Conservation (phyloP, 2,888 invertebrate genomes). For the Ornithoptera alexandrae region DNA sequence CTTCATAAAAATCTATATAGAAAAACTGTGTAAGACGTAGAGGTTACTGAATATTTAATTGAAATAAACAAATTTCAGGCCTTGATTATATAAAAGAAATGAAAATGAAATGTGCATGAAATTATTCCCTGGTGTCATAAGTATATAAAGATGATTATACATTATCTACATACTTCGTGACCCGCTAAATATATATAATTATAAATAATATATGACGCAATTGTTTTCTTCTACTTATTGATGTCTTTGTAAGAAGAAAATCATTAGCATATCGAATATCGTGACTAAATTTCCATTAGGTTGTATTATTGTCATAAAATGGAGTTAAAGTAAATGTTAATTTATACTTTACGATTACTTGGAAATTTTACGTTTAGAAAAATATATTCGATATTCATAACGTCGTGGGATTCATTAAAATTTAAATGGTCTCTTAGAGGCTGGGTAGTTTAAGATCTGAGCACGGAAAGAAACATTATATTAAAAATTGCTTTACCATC, state of each 20-base stretch:
- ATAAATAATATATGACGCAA: slow-evolving; percentile 2
- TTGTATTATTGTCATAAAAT: background rate
- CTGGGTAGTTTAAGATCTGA: background rate
- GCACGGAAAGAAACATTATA: background rate
- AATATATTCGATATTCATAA: background rate
- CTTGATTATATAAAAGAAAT: too few species aligned
- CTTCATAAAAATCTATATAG: background rate
- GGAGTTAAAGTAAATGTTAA: background rate
- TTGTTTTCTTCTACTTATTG: slow-evolving; percentile 10
- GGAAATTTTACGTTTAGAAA: background rate
- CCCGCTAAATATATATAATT: background rate
- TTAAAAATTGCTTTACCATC: background rate
- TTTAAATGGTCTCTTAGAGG: background rate
- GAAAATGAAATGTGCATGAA: too few species aligned
- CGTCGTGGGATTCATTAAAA: background rate
- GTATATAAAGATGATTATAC: background rate
- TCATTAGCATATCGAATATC: slow-evolving; percentile 10
- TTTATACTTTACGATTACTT: background rate
- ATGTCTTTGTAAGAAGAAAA: slow-evolving; percentile 11
- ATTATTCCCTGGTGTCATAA: background rate
- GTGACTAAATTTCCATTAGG: background rate
- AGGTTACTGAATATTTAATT: too few species aligned
- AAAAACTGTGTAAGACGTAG: background rate
- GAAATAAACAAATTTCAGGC: too few species aligned
- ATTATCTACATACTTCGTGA: slow-evolving; percentile 1